phyloP scores from a whole-genome alignment of 2,113 vertebrate species.

The Zosterops hypoxanthus region DNA sequence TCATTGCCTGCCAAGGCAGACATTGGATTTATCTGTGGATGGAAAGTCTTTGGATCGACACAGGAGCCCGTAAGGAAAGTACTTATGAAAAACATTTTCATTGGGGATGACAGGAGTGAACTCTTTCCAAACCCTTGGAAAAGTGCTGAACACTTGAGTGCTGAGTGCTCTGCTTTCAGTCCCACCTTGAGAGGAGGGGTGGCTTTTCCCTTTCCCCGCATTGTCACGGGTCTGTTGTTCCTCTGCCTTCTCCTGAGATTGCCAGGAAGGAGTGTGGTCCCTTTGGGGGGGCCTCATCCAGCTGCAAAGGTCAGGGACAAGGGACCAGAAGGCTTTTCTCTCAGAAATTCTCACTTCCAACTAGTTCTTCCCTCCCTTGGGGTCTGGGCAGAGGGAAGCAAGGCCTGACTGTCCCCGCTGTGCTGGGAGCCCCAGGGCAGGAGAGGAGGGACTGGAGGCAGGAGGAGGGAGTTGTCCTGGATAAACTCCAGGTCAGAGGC shows the following conservation, averaged over 20 bases:
- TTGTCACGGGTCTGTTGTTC: accelerated
- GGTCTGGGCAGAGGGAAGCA: neutral
- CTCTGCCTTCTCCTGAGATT: neutral
- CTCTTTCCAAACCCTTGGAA: neutral
- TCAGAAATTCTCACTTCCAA: neutral
- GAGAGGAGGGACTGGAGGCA: neutral
- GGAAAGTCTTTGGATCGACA: neutral
- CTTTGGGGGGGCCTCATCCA: neutral
- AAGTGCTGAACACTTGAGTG: neutral
- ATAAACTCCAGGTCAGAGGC: conserved; percentile 34
- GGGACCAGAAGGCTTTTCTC: neutral
- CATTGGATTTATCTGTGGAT: neutral
- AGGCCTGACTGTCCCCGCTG: accelerated
- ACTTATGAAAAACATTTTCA: neutral
- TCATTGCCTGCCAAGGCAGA: neutral
- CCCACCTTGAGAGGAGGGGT: neutral
- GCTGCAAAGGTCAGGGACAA: neutral
- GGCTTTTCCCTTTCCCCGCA: neutral
- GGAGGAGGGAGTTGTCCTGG: neutral
- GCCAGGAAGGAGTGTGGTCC: neutral
- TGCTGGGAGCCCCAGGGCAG: accelerated
- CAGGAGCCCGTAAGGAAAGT: neutral
- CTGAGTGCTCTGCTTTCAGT: neutral
- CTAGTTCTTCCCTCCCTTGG: neutral
- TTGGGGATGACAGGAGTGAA: accelerated